Conservation (phyloP, 2,888 invertebrate genomes). For the Drosophila incognita region DNA sequence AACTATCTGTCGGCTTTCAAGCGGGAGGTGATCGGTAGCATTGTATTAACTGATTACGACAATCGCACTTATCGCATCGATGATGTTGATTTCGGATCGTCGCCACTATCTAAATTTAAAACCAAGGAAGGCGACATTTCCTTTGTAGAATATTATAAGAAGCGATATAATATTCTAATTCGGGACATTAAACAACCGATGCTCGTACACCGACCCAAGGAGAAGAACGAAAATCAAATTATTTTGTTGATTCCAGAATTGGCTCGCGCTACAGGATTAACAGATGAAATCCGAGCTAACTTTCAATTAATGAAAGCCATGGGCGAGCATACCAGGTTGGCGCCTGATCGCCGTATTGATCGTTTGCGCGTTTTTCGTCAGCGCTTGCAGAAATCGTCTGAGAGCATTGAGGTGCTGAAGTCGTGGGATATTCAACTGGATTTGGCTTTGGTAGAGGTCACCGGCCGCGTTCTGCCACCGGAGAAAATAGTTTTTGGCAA, state of each 20-base stretch:
- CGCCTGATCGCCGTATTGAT: conserved; percentile 88
- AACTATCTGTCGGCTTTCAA: conserved; percentile 86
- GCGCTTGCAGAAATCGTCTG: conserved; percentile 86
- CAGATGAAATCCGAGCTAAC: conserved; percentile 88
- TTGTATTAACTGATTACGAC: conserved; percentile 91
- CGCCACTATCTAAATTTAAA: conserved; percentile 88
- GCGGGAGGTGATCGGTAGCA: conserved; percentile 86
- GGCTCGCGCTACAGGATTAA: conserved; percentile 93
- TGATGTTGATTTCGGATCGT: conserved; percentile 89
- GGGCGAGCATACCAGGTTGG: conserved; percentile 89
- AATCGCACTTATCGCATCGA: conserved; percentile 88
- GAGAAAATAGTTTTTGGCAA: conserved; percentile 88
- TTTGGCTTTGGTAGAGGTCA: conserved; percentile 87
- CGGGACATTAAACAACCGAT: conserved; percentile 90
- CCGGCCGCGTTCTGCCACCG: conserved; percentile 88
- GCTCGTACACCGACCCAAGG: conserved; percentile 89
- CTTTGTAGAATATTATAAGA: conserved; percentile 87
- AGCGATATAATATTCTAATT: conserved; percentile 90
- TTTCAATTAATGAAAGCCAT: conserved; percentile 81
- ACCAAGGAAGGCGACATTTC: conserved; percentile 87
- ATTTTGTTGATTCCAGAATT: conserved; percentile 93
- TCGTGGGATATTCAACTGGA: conserved; percentile 91
- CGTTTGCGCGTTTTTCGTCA: conserved; percentile 89
- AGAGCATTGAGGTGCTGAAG: conserved; percentile 87
- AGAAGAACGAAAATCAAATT: conserved; percentile 88